These are phyloP conservation scores for Bufo gargarizans DNA, from an alignment of 2,113 vertebrate genomes.

Conservation along the genomic window DNA sequence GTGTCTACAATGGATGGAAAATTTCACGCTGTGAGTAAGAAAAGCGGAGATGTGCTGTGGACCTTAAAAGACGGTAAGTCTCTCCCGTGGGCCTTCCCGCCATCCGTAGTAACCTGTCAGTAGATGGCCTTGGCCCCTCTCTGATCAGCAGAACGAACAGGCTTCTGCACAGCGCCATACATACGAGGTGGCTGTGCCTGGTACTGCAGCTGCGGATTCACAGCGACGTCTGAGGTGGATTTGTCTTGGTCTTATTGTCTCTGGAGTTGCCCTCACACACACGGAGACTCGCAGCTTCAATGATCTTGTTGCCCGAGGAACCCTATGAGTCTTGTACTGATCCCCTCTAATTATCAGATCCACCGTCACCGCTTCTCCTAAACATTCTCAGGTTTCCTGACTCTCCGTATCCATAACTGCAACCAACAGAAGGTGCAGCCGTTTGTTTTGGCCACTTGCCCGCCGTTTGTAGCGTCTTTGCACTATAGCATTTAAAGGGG, in stretches of 20 bases:
- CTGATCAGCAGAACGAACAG: no score
- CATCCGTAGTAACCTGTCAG: no score
- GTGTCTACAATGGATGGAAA: constrained; percentile 92
- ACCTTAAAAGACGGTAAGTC: constrained; percentile 88
- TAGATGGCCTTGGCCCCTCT: no score
- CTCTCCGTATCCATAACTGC: neutral
- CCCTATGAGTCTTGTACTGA: neutral
- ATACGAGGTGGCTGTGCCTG: no score
- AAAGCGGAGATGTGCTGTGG: constrained; percentile 90
- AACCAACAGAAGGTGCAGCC: neutral
- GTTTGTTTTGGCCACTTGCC: neutral
- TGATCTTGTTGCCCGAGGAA: neutral
- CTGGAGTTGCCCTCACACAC: no score
- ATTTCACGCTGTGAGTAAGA: constrained; percentile 90
- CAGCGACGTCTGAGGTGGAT: no score
- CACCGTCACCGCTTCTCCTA: neutral
- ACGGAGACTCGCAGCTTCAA: neutral
- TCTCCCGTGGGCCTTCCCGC: neutral
- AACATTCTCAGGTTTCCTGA: neutral
- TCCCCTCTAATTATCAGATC: neutral
- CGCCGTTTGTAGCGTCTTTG: neutral
- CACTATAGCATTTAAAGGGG: no score
- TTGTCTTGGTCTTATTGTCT: no score
- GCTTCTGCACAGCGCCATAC: no score
- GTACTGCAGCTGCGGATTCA: no score